A percentile compares a stretch with the other conserved stretches of the same genome.
Evolutionary conservation across 1,140 invertebrate species (phyloP).

Genomic region (Drosophila teissieri): DNA sequence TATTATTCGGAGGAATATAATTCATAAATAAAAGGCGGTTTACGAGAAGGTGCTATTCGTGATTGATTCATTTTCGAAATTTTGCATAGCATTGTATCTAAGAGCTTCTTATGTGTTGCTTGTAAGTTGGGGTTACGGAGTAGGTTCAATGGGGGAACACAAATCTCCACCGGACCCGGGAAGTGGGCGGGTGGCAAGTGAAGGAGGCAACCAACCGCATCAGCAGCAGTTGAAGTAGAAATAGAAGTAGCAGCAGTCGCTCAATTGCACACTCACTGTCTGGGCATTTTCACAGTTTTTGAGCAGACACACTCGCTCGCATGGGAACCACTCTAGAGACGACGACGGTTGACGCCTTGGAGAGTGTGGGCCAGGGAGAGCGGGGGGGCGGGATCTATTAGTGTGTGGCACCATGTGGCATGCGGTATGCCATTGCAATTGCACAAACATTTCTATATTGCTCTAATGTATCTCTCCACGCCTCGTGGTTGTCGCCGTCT

Average conservation of each 20-base stretch:
- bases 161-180: conserved; percentile 4
- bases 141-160: background rate
- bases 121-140: too few species aligned
- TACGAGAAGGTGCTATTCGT: too few species aligned
- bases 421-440: conserved; percentile 68
- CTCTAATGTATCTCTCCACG: conserved; percentile 31
- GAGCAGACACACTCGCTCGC: conserved; percentile 24
- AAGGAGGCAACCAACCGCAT: conserved; percentile 23
- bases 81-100: too few species aligned
- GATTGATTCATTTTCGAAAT: too few species aligned
- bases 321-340: conserved; percentile 66
- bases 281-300: conserved; percentile 67
- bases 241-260: conserved; percentile 49
- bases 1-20: too few species aligned
- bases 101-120: too few species aligned
- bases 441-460: conserved; percentile 55
- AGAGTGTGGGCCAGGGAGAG: conserved; percentile 6
- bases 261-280: conserved; percentile 78
- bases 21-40: too few species aligned
- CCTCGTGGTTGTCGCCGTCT: conserved; percentile 16
- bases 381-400: conserved; percentile 1
- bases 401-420: conserved; percentile 58
- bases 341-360: conserved; percentile 51
- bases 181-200: background rate
- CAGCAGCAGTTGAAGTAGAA: conserved; percentile 12